Conservation (phyloP, 2,888 invertebrate genomes). For the Tachina lurida region DNA sequence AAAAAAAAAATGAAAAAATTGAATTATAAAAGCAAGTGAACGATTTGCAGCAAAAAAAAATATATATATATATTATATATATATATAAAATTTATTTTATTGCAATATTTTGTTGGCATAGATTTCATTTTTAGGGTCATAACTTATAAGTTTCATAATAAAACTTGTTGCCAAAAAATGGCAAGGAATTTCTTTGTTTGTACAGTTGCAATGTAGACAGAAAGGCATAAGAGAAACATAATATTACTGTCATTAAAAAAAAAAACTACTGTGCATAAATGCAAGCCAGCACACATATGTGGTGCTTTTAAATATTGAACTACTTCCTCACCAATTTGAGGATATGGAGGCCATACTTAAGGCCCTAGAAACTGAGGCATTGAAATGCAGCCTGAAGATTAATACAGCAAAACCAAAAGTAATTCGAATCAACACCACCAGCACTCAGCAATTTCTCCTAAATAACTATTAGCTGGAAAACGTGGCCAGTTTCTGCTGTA, state of each 20-base stretch:
- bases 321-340: too few species aligned
- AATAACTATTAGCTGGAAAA: too few species aligned
- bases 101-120: slow-evolving; percentile 60
- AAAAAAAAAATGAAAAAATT: neutral
- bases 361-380: too few species aligned
- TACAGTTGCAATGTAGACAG: slow-evolving; percentile 28
- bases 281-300: neutral
- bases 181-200: slow-evolving; percentile 18
- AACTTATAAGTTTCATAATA: slow-evolving; percentile 68
- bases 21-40: slow-evolving; percentile 6
- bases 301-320: neutral
- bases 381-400: too few species aligned
- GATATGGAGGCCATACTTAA: too few species aligned
- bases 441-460: too few species aligned
- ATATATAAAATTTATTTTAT: slow-evolving; percentile 48
- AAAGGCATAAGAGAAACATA: slow-evolving; percentile 45
- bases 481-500: too few species aligned
- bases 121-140: slow-evolving; percentile 57
- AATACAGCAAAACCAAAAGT: too few species aligned
- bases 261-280: slow-evolving; percentile 21
- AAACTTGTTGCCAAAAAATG: slow-evolving; percentile 68
- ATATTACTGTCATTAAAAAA: slow-evolving; percentile 35
- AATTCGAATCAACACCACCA: too few species aligned
- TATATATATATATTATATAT: neutral
- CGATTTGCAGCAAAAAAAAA: neutral